Percentiles rank a stretch among this genome's conserved stretches.
Conservation (phyloP, 2,888 invertebrate species). For the Pteria penguin region DNA sequence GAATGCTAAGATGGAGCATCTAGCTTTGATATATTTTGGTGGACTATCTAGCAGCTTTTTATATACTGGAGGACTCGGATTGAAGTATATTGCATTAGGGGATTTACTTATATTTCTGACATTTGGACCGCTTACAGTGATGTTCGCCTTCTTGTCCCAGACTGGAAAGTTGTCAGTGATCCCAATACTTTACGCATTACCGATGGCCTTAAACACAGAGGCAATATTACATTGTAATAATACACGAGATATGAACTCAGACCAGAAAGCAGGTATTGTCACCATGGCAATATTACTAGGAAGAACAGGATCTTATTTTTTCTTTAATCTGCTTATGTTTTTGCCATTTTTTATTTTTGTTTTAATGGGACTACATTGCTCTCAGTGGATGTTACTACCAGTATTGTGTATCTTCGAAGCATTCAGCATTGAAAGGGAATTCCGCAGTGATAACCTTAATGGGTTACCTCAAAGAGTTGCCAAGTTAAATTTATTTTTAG, state of each 20-base stretch:
- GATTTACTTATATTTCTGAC: slow-evolving; percentile 94
- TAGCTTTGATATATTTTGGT: slow-evolving; percentile 96
- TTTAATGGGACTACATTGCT: slow-evolving; percentile 90
- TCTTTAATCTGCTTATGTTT: slow-evolving; percentile 93
- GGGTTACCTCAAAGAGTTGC: slow-evolving; percentile 93
- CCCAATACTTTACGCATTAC: slow-evolving; percentile 95
- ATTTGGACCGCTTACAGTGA: slow-evolving; percentile 95
- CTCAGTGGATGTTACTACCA: slow-evolving; percentile 93
- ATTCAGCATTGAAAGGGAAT: slow-evolving; percentile 93
- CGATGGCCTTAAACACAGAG: slow-evolving; percentile 95
- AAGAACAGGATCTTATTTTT: slow-evolving; percentile 92
- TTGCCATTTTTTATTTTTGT: slow-evolving; percentile 90
- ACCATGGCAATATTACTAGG: slow-evolving; percentile 97
- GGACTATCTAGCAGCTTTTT: slow-evolving; percentile 96
- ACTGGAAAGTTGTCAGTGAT: slow-evolving; percentile 93
- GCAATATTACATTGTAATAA: slow-evolving; percentile 97
- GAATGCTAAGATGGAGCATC: slow-evolving; percentile 95
- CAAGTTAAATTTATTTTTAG: slow-evolving; percentile 93
- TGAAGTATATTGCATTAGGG: slow-evolving; percentile 96
- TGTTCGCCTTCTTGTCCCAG: slow-evolving; percentile 95
- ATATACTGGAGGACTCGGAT: slow-evolving; percentile 97
- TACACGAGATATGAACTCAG: slow-evolving; percentile 93
- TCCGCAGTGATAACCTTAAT: slow-evolving; percentile 89
- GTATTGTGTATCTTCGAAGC: slow-evolving; percentile 92
- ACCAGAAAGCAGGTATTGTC: slow-evolving; percentile 93